Evolutionary conservation across 2,797 vertebrate species (phyloP).

Genomic region (Myiotriccus ornatus): DNA sequence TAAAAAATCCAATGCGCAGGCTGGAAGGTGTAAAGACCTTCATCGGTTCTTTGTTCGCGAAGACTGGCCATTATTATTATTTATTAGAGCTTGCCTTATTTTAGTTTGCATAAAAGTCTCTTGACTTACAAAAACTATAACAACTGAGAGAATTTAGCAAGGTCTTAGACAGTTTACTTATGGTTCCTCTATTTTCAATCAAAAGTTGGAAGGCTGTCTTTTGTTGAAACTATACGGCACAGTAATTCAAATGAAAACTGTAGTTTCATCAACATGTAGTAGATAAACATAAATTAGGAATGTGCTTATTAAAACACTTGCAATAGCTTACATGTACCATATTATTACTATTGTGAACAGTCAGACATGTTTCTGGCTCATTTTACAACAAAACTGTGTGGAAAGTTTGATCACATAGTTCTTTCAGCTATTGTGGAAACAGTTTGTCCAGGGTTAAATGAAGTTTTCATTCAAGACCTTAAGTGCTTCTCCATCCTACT

Average conservation of each 20-base stretch:
- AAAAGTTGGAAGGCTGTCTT: neutral
- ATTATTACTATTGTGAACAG: neutral
- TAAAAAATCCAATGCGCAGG: too few relatives aligned
- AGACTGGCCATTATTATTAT: too few relatives aligned
- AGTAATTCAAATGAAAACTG: neutral
- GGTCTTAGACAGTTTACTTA: neutral
- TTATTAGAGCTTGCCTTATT: neutral
- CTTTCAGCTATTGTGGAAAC: neutral
- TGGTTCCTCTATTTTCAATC: neutral
- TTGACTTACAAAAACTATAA: neutral
- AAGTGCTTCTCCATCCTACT: neutral
- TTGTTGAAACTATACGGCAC: neutral
- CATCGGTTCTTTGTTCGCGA: too few relatives aligned
- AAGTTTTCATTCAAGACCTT: neutral
- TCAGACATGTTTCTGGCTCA: neutral
- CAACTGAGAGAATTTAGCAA: neutral
- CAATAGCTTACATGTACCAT: neutral
- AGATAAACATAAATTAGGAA: neutral
- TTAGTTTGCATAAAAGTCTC: neutral
- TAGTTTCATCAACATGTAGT: too few relatives aligned
- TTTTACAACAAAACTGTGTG: neutral
- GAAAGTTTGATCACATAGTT: neutral
- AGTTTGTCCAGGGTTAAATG: neutral
- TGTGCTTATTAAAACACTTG: neutral
- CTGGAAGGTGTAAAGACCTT: too few relatives aligned